Conservation (phyloP, 2,888 invertebrate species). For the Lottia gigantea region DNA sequence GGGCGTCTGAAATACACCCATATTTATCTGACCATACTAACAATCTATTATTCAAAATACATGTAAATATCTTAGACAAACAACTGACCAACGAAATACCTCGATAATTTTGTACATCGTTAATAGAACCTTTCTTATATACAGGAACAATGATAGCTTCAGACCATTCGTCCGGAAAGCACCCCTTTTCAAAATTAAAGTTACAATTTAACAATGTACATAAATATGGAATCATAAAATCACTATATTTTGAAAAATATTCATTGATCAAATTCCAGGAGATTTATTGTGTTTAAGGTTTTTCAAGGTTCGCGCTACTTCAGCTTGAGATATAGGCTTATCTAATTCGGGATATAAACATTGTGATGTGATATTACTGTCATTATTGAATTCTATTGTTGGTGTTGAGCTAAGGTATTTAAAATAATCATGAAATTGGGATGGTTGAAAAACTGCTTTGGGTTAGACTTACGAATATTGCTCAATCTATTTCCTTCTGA, state of each 20-base stretch:
- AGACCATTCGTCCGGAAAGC: neutral
- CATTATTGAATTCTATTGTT: too few species aligned
- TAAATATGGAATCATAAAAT: neutral
- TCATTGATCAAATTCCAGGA: neutral
- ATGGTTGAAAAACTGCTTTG: too few species aligned
- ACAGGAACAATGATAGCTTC: neutral
- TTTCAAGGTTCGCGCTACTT: too few species aligned
- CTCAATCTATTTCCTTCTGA: too few species aligned
- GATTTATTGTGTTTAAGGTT: neutral
- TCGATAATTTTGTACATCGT: neutral
- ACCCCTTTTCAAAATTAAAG: neutral
- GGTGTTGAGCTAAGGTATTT: too few species aligned
- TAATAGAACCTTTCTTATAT: neutral
- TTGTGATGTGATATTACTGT: too few species aligned
- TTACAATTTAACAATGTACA: neutral
- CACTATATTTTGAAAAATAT: neutral
- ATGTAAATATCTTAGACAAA: neutral
- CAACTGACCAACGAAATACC: neutral
- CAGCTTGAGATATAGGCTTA: too few species aligned
- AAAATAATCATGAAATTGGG: too few species aligned
- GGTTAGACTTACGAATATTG: too few species aligned
- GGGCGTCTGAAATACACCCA: neutral
- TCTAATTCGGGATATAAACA: too few species aligned
- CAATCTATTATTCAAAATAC: neutral
- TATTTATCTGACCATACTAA: neutral